Percentiles rank a stretch among this genome's conserved stretches.
Evolutionary conservation across 2,888 invertebrate species (phyloP).

Genomic region (Halictus quadricinctus): DNA sequence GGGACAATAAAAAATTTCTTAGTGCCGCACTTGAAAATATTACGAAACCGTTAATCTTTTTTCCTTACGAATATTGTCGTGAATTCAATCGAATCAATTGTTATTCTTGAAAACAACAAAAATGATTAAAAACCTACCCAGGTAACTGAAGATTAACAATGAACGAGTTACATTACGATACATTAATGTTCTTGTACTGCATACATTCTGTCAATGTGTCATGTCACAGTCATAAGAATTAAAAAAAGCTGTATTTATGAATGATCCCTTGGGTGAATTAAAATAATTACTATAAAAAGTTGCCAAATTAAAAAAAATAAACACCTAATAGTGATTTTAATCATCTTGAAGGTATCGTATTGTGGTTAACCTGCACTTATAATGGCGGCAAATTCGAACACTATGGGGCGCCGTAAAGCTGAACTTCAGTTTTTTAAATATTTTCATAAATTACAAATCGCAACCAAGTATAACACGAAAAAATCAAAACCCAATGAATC

Average conservation of each 20-base stretch:
- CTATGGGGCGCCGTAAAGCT: constrained; percentile 61
- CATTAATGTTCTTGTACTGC: not conserved
- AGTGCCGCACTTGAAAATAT: not conserved
- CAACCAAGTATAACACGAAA: no score
- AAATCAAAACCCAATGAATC: no score
- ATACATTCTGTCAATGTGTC: not conserved
- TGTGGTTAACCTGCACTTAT: constrained; percentile 8
- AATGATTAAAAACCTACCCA: not conserved
- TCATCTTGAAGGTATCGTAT: not conserved
- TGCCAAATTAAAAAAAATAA: not conserved
- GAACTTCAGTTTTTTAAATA: not conserved
- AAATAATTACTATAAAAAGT: not conserved
- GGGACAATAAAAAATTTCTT: not conserved
- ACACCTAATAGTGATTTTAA: not conserved
- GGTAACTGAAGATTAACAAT: not conserved
- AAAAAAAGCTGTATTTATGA: not conserved
- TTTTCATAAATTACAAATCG: not conserved
- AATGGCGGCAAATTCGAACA: constrained; percentile 12
- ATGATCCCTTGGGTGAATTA: not conserved
- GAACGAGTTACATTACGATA: not conserved
- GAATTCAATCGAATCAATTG: not conserved
- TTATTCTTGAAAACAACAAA: not conserved
- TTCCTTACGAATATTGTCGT: constrained; percentile 3
- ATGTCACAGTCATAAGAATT: not conserved
- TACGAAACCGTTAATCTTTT: constrained; percentile 23